Evolutionary conservation across 2,888 invertebrate species (phyloP), one percentile per base, ranked within the genome.

Genomic region (Andrena hattorfiana): DNA sequence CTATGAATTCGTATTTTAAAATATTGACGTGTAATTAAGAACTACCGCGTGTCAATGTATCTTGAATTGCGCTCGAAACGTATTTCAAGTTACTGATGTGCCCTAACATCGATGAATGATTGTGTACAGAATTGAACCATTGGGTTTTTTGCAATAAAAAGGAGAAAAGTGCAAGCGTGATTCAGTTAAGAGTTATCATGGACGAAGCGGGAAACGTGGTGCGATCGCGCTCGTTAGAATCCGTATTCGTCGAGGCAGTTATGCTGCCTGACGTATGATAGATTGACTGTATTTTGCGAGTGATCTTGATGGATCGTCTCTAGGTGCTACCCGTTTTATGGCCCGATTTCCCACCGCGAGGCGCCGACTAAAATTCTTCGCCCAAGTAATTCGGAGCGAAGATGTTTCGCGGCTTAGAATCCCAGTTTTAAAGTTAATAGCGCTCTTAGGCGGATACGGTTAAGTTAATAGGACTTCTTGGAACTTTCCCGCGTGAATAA

Each of bases 291-390:
- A 63, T 80, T 80, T 73, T 20, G 49, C 72, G 68, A 56, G 73
- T n/a, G 81, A 81, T 81, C 81, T 81, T 74, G 81, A 81, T 81
- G 81, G 74, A 81, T 81, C 59, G 69, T 20, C 26, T 10, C 20
- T 10, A 26, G 28, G 48, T 20, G 62, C 60, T 16, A 49, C 32
- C 51, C 4, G 68, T 56, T 66, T 81, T 64, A 81, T 64, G 42
- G 81, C 42, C 59, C 30, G 23, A 74, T 63, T 51, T 23, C 8
- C 73, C 28, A 23, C 35, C 23, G 7, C 3, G 35, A 42, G 56
- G 51, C 7, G 30, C 20, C 49, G 51, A 1, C 20, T 59, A 69
- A 81, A 69, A 81, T 81, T 69, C 67, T 10, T 26, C 51, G 28
- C 1, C n/a, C 6, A 56, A 69, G 49, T 64, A 63, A 63, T 32